Conservation (phyloP, 2,888 invertebrate species). For the Melikaiella ostensackeni region DNA sequence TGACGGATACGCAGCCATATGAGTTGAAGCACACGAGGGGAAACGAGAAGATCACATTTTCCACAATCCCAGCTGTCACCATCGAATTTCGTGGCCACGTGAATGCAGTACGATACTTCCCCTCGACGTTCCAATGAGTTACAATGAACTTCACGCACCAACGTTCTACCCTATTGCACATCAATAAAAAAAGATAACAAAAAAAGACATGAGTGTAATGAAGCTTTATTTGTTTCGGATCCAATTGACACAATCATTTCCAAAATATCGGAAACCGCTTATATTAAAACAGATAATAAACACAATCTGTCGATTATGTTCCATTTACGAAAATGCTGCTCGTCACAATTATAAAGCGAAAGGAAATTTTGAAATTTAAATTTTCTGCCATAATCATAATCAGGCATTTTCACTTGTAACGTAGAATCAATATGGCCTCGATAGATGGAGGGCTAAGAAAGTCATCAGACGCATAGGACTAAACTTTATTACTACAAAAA, state of each 20-base stretch:
- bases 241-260: background rate
- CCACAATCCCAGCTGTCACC: constrained; percentile 56
- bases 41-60: constrained; percentile 54
- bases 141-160: background rate
- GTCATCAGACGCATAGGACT: too few relatives aligned
- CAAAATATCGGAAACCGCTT: background rate
- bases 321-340: too few relatives aligned
- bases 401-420: too few relatives aligned
- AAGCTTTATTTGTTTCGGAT: background rate
- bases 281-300: background rate
- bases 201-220: background rate
- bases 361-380: too few relatives aligned
- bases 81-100: constrained; percentile 52
- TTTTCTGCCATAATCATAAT: too few relatives aligned
- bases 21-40: constrained; percentile 48
- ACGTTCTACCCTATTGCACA: background rate
- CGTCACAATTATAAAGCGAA: too few relatives aligned
- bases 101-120: constrained; percentile 5
- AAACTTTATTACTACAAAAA: too few relatives aligned
- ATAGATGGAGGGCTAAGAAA: too few relatives aligned
- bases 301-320: too few relatives aligned
- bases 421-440: too few relatives aligned
- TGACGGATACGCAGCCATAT: constrained; percentile 43
- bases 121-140: background rate
- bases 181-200: constrained; percentile 5